phyloP scores from a whole-genome alignment of 2,113 vertebrate genomes.

The Emydura subglobosa region DNA sequence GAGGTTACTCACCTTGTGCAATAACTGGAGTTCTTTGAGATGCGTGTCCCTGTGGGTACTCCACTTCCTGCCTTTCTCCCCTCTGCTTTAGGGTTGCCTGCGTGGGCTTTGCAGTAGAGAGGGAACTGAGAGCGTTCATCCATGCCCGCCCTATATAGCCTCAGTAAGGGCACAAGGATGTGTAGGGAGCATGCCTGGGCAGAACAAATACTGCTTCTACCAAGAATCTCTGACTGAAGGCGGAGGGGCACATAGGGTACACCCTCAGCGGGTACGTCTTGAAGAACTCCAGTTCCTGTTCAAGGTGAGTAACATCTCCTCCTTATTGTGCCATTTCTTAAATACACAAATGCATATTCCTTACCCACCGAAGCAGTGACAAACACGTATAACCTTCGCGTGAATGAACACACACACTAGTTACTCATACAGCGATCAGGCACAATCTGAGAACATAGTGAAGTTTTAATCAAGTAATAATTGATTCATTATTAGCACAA shows the following conservation, averaged over 20 bases:
- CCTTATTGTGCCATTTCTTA: not conserved
- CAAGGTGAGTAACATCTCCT: not conserved
- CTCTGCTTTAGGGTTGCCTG: not conserved
- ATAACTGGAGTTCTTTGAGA: not conserved
- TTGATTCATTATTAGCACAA: slow-evolving; percentile 3
- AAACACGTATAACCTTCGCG: fast-evolving
- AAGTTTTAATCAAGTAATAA: slow-evolving; percentile 44
- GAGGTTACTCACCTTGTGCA: not conserved
- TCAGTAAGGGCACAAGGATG: not conserved
- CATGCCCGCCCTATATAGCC: not conserved
- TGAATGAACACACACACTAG: not conserved
- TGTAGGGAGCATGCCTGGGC: not conserved
- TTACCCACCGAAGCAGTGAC: not conserved
- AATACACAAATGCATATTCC: fast-evolving
- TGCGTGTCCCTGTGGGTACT: not conserved
- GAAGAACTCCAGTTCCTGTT: not conserved
- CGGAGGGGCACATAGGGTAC: not conserved
- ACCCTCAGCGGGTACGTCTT: not conserved
- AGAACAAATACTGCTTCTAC: not conserved
- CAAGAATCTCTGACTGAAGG: not conserved
- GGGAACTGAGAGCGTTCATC: not conserved
- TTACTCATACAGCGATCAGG: not conserved
- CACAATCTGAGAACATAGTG: not conserved
- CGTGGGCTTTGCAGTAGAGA: not conserved
- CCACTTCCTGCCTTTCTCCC: not conserved